Percentiles rank a stretch among this genome's conserved stretches.
Evolutionary conservation across 2,113 vertebrate species (phyloP).

Genomic region (Oryzias curvinotus): DNA sequence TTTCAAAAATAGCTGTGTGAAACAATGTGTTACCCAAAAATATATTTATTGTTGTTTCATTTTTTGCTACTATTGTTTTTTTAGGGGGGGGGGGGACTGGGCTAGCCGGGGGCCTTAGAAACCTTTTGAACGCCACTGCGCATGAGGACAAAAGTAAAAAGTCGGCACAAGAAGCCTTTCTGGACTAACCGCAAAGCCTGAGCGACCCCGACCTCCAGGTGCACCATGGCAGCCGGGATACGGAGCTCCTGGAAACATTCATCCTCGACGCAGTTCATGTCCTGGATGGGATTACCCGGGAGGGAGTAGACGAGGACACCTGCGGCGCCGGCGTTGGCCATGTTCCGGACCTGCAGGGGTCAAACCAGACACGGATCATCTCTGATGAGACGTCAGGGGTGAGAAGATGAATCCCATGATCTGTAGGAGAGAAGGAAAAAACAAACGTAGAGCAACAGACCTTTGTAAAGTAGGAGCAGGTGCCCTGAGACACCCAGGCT

Average conservation of each 20-base stretch:
- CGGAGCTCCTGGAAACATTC: conserved; percentile 66
- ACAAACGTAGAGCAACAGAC: conserved; percentile 31
- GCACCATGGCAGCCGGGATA: conserved; percentile 80
- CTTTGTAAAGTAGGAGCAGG: conserved; percentile 81
- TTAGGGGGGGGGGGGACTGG: too few species aligned
- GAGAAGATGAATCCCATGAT: too few species aligned
- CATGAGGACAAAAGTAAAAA: background rate
- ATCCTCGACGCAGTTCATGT: conserved; percentile 75
- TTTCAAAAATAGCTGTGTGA: too few species aligned
- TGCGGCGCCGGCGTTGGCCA: conserved; percentile 73
- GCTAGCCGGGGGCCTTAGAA: too few species aligned
- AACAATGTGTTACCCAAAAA: too few species aligned
- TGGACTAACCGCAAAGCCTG: conserved; percentile 63
- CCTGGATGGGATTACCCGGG: conserved; percentile 71
- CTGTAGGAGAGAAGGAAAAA: background rate
- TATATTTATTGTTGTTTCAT: too few species aligned
- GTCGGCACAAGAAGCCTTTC: background rate
- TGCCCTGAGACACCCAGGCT: conserved; percentile 77
- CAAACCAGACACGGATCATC: background rate
- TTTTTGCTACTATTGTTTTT: too few species aligned
- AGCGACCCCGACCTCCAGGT: conserved; percentile 58
- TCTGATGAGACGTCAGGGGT: too few species aligned
- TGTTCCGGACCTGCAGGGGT: conserved; percentile 67
- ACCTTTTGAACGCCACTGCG: too few species aligned
- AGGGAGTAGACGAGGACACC: conserved; percentile 76